Evolutionary conservation across 2,888 invertebrate species (phyloP).

Genomic region (Brachyptera putata): DNA sequence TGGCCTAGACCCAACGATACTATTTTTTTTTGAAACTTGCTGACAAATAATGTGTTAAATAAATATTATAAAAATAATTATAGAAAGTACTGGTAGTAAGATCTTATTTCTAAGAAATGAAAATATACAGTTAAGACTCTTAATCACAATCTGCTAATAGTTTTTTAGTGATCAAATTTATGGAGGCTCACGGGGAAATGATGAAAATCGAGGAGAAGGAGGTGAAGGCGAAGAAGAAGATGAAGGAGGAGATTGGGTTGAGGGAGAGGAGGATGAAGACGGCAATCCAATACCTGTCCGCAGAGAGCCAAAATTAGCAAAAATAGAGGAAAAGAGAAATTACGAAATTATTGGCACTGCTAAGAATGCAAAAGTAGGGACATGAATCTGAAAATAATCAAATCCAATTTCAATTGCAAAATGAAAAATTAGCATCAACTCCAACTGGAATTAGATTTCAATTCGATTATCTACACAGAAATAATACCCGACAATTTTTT

Average conservation of each 20-base stretch:
- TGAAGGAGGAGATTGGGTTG: constrained; percentile 34
- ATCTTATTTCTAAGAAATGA: neutral
- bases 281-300: constrained; percentile 14
- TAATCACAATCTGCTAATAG: constrained; percentile 41
- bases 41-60: too few relatives aligned
- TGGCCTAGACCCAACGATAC: too few relatives aligned
- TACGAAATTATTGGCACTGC: constrained; percentile 32
- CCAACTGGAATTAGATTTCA: too few relatives aligned
- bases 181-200: constrained; percentile 20
- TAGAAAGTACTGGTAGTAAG: too few relatives aligned
- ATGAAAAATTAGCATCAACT: too few relatives aligned
- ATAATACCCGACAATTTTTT: too few relatives aligned
- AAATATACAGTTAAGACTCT: constrained; percentile 4
- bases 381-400: neutral
- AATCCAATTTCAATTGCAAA: too few relatives aligned
- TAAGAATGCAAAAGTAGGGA: constrained; percentile 25
- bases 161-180: constrained; percentile 39
- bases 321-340: neutral
- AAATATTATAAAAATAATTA: too few relatives aligned
- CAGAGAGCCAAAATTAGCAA: neutral
- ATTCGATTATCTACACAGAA: too few relatives aligned
- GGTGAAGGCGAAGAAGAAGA: constrained; percentile 35
- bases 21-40: too few relatives aligned
- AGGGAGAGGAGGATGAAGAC: constrained; percentile 32
- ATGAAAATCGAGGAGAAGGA: constrained; percentile 26